These are phyloP conservation scores for Apostichopus leukothele DNA, from an alignment of 53 echinoderm and acorn worm species.

Conservation along the genomic window DNA sequence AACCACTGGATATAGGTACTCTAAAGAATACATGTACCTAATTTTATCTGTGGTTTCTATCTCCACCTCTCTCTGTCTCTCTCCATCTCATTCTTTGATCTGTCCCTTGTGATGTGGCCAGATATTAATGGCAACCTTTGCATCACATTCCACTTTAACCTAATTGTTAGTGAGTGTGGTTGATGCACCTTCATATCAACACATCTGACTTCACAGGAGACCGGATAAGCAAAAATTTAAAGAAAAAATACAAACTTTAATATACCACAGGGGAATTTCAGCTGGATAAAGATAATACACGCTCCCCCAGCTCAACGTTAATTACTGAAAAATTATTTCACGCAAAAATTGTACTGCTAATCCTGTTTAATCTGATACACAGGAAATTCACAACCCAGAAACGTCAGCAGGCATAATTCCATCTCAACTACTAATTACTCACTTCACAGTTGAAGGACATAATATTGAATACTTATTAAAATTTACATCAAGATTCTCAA, in stretches of 20 bases:
- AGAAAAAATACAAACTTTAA: not conserved
- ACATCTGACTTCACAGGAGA: constrained; percentile 5
- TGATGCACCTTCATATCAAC: not conserved
- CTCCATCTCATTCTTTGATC: not conserved
- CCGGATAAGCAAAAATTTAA: not conserved
- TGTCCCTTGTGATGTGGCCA: not conserved
- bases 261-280: not conserved
- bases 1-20: too few relatives aligned
- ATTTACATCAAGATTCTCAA: constrained; percentile 5
- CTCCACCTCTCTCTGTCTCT: not conserved
- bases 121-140: not conserved
- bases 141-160: not conserved
- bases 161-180: not conserved
- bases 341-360: constrained; percentile 2
- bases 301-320: not conserved
- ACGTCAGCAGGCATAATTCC: constrained; percentile 16
- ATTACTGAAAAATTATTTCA: constrained; percentile 18
- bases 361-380: constrained; percentile 14
- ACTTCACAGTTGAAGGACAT: constrained; percentile 14
- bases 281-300: not conserved
- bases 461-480: constrained; percentile 3
- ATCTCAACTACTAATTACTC: constrained; percentile 18
- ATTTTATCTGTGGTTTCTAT: not conserved
- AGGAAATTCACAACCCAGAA: constrained; percentile 27
- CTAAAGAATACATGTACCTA: too few relatives aligned